Evolutionary conservation across 2,888 invertebrate genomes (phyloP), one percentile per base, ranked within the genome.

Genomic region (Eucera pruinosa): DNA sequence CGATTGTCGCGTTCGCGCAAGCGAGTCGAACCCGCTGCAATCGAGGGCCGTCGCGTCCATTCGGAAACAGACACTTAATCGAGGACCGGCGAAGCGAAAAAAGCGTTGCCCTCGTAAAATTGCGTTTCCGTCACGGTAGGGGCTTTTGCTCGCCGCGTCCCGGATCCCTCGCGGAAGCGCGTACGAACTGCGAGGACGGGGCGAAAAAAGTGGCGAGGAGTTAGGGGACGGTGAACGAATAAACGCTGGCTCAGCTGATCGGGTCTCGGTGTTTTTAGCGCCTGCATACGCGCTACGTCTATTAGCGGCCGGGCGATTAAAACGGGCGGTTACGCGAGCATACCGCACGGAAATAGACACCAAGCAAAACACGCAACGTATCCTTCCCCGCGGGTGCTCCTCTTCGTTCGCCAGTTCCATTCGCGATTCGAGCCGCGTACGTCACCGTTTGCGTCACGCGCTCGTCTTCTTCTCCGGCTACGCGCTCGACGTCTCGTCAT

Each of bases 301-400:
- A 87, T 87, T 86, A 86, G 61, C 58, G 82, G 81, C 68, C 25
- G 54, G 80, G 78, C 82, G 89, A 89, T 89, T 88, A 86, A 89
- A 89, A 88, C 83, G 85, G 85, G 79, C 84, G 89, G 89, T 89
- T 90, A 88, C 88, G 88, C 88, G 86, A 86, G 85, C 89, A 84
- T 86, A 76, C 84, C 83, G 52, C 80, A 86, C 88, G 64, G 74
- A 89, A 90, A 90, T 90, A 90, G 89, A 87, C 65, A 50, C 68
- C 78, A 81, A 88, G 87, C 82, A 85, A 88, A 90, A 89, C 87
- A 86, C 80, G 86, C 88, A 75, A 81, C 80, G 73, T 77, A 80
- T 80, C 74, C 77, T 61, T 57, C 50, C 61, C 60, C 23, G 41
- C 27, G n/a, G n/a, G n/a, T 36, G n/a, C 45, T 67, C 65, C 27